Evolutionary conservation across 2,888 invertebrate species (phyloP), one percentile per base, ranked within the genome.

Genomic region (Sycophila texana): DNA sequence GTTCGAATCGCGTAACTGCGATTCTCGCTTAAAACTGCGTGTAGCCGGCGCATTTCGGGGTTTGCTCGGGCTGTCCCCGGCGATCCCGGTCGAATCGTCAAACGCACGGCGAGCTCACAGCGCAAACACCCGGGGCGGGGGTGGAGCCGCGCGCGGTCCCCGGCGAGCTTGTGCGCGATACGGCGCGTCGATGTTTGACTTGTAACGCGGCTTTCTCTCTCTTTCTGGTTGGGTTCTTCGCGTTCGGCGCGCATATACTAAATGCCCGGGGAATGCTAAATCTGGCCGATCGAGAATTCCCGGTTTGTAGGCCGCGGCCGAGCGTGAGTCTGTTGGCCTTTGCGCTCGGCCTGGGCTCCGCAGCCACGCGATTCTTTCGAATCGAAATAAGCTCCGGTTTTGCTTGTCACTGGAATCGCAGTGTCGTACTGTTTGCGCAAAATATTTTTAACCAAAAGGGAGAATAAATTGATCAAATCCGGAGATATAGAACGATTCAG

Each of bases 31-130:
- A 14, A 16, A 14, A 53, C 53, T 53, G 39, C 39, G 39, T 1
- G 53, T 10, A 63, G 63, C 39, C n/a, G 18, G 4, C 39, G 39
- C 39, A 5, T 39, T 39, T 39, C 39, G 30, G 74, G 74, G 78
- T 72, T 78, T 81, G 78, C 75, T 77, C 75, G 78, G 77, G 83
- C 83, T 82, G n/a, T n/a, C n/a, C 30, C 83, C 83, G 78, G 82
- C 82, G 83, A 82, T 4, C 80, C 81, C 81, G 80, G 78, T 39
- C 81, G 83, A 81, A 80, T 82, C 83, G 84, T 83, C 84, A 84
- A 84, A 85, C 84, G 70, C 84, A 39, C 67, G 39, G 66, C 83
- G 85, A 86, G 83, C 86, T 85, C 79, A 84, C 83, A 86, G 87
- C 87, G 85, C 86, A 86, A 87, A 86, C 85, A 86, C 83, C 4